Percentiles rank a stretch among this genome's conserved stretches.
Conservation (phyloP, 2,113 vertebrate genomes). For the Actenoides hombroni region DNA sequence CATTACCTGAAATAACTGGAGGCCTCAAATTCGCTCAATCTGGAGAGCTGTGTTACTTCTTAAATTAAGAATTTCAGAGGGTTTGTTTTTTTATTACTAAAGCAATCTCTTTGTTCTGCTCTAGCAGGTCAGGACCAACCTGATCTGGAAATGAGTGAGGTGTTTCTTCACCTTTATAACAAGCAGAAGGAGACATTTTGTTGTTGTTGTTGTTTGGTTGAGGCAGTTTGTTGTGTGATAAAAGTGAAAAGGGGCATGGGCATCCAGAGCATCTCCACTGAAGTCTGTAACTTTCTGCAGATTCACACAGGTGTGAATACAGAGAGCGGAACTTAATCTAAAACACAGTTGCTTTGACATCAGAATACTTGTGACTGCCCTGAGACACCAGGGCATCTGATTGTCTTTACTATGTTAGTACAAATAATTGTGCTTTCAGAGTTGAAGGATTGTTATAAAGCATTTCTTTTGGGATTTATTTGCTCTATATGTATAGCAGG, state of each 20-base stretch:
- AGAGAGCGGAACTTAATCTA: not conserved
- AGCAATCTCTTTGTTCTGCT: not conserved
- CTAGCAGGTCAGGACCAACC: not conserved
- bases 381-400: not conserved
- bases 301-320: not conserved
- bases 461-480: not conserved
- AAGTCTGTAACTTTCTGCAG: not conserved
- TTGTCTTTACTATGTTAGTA: not conserved
- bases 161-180: not conserved
- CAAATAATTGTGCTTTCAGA: not conserved
- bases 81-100: not conserved
- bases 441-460: not conserved
- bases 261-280: accelerated
- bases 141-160: not conserved
- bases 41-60: not conserved
- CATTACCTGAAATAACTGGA: not conserved
- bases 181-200: not conserved
- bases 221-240: not conserved
- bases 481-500: not conserved
- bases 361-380: not conserved
- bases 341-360: not conserved
- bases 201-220: not conserved
- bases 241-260: not conserved
- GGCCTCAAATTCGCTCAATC: not conserved
- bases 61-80: not conserved